Conservation (phyloP, 2,113 vertebrate genomes). For the Caranx ignobilis region DNA sequence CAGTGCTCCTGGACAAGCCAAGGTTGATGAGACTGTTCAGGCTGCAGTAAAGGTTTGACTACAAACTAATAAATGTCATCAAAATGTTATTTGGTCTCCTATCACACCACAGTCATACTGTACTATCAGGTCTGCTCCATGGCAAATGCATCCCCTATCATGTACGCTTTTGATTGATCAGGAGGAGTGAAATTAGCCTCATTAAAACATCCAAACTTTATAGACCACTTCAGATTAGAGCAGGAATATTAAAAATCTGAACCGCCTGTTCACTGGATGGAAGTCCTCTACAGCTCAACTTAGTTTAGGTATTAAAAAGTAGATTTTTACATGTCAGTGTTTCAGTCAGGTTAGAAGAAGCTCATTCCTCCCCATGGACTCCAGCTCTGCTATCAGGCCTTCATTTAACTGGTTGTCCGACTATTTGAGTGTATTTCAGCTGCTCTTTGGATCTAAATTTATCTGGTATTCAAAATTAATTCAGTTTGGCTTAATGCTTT, state of each 20-base stretch:
- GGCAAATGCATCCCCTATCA: constrained; percentile 23
- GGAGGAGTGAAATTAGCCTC: constrained; percentile 34
- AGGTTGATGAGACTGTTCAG: constrained; percentile 64
- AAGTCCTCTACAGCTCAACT: too few relatives aligned
- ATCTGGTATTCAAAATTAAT: too few relatives aligned
- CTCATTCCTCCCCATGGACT: too few relatives aligned
- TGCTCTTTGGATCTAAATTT: too few relatives aligned
- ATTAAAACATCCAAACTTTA: not conserved
- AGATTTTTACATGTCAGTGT: too few relatives aligned
- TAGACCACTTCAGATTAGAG: constrained; percentile 4
- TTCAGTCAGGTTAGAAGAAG: too few relatives aligned
- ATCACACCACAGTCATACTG: not conserved
- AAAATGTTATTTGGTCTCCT: constrained; percentile 36
- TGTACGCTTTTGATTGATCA: constrained; percentile 6
- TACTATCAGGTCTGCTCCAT: not conserved
- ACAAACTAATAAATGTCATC: constrained; percentile 27
- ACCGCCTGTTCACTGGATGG: constrained; percentile 2
- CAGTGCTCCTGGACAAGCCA: constrained; percentile 27
- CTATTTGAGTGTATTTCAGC: too few relatives aligned
- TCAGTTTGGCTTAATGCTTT: too few relatives aligned
- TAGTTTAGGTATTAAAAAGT: too few relatives aligned
- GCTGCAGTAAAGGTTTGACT: constrained; percentile 46
- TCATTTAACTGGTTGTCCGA: too few relatives aligned
- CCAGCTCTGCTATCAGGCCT: too few relatives aligned
- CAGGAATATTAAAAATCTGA: constrained; percentile 2